Evolutionary conservation across 2,888 invertebrate genomes (phyloP), one percentile per base, ranked within the genome.

Genomic region (Stramonita haemastoma): DNA sequence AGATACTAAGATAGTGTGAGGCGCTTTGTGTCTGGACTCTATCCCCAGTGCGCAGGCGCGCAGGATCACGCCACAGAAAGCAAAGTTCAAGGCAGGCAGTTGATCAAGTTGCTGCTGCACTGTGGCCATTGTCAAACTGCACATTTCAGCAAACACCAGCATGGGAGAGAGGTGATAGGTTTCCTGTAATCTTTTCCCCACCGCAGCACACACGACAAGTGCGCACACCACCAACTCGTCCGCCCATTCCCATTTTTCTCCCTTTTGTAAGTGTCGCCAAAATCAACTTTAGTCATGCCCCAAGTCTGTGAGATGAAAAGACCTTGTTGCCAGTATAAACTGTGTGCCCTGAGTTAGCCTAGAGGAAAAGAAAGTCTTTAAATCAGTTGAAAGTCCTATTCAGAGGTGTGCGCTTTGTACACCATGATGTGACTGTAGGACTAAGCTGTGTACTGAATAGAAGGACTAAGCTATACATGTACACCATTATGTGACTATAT

Each of bases 11-110:
- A n/a, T n/a, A n/a, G 32, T 29, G 17, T 79, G 2, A 13, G 77
- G 17, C 13, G 32, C 46, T 29, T 26, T 22, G 46, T 22, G 26
- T 26, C 36, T 26, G 81, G 26, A 83, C 81, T 83, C 36, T 29
- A 46, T 83, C 36, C 8, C 22, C 46, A 46, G 46, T 46, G 46
- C 81, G 46, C 81, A 83, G 36, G 81, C 46, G 81, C 81, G 26
- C 81, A 6, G 13, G 81, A 83, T 83, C 36, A 83, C 81, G 26
- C 81, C 81, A 83, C 81, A 36, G 81, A 83, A 83, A 83, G 22
- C 36, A 83, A 32, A 83, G 81, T 83, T 46, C 36, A 83, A 46
- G 46, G 26, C 17, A 66, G 66, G 66, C 81, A 46, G 46, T 46
- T 36, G 26, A 83, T 46, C 81, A 46, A 83, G 46, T 83, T 8